Base-by-base conservation (phyloP, 2,888 invertebrate species). In the Anorthoa munda region DNA sequence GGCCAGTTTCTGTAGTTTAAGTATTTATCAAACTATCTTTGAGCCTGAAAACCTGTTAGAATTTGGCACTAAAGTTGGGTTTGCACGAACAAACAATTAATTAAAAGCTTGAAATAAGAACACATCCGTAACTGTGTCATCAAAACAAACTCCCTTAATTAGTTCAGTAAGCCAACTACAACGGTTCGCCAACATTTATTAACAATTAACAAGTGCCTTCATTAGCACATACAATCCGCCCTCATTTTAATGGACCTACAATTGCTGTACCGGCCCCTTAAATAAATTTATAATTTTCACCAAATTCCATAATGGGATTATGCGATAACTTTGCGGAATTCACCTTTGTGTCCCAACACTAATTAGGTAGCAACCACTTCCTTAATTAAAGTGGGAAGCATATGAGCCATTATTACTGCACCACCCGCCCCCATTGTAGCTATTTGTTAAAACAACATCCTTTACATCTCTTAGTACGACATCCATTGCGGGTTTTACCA, bases 301-400 rank as follows among this genome's bases (percentile, higher is more conserved):
- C 68, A 72, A 80, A 86, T 77, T 60, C 63, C 69, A n/a, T 65
- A 66, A 74, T 68, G 55, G 80, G 72, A 85, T 87, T 86, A 80
- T 45, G 58, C 46, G 66, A 76, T 82, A 87, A 85, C 81, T 85
- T 85, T 76, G 53, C 59, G 46, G 59, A 56, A 64, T 66, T 79
- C 69, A 81, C 80, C 76, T 86, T 77, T 81, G 74, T 82, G 73
- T 56, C 69, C 63, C 73, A 58, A 73, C 79, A 64, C 78, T 87
- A 87, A 86, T 87, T 86, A 87, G 77, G 72, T 66, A 70, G 70
- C 65, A 39, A 73, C 80, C 79, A 83, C 73, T 76, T 72, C 73
- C 73, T 79, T 86, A 77, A 87, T 87, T 85, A 85, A 79, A 76
- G 80, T 77, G 73, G 72, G 68, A 75, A 82, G 69, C 78, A 80